Evolutionary conservation across 2,797 vertebrate species (phyloP).

Genomic region (Chiloscyllium punctatum): DNA sequence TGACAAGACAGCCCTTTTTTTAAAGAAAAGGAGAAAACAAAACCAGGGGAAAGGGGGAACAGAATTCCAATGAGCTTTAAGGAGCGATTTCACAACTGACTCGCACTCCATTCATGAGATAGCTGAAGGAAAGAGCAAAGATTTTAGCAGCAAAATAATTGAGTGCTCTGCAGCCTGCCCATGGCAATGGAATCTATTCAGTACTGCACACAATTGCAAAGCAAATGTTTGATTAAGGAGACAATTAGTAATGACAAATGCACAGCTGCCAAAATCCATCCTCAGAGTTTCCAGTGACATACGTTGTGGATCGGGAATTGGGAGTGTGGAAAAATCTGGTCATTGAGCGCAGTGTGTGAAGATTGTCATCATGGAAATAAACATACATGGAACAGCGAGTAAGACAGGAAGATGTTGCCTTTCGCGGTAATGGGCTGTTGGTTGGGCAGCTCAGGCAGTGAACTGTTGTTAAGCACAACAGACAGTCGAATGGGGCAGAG

Average conservation of each 20-base stretch:
- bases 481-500: not conserved
- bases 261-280: not conserved
- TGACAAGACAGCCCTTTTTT: not conserved
- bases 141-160: not conserved
- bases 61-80: not conserved
- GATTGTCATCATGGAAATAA: no score
- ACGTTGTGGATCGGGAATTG: no score
- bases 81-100: not conserved
- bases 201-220: not conserved
- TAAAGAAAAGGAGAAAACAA: not conserved
- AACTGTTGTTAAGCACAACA: not conserved
- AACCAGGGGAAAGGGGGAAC: not conserved
- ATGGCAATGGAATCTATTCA: not conserved
- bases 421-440: not conserved
- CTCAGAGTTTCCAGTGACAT: not conserved
- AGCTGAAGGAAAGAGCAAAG: not conserved
- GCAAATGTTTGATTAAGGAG: not conserved
- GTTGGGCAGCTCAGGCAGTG: no score
- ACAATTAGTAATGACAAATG: not conserved
- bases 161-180: not conserved
- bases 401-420: not conserved
- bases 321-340: not conserved
- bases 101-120: not conserved
- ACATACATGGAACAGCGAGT: no score
- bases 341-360: not conserved